Base-by-base conservation (phyloP, 2,888 invertebrate species). In the Trissolcus japonicus region DNA sequence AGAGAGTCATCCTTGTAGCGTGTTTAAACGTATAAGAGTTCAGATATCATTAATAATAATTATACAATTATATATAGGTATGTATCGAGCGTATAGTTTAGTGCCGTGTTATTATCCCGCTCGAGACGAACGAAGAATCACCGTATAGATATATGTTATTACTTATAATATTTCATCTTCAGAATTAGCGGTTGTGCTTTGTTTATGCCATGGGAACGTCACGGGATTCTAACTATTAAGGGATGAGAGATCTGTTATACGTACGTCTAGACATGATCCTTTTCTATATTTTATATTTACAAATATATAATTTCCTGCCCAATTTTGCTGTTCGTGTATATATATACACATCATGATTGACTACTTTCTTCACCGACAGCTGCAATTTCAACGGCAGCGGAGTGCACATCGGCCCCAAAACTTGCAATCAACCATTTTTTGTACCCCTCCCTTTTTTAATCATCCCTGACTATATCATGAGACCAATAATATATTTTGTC, bases 11-110 rank as follows among this genome's bases (percentile, higher is more conserved):
- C 76, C 73, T 80, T 76, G 79, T 80, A 83, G 82, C 84, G 82
- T 84, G 84, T 85, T 87, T 86, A 84, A 87, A 81, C 81, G 86
- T 82, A 35, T 35, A 84, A 86, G 85, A 85, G 87, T 81, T 82
- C 69, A 86, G 88, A 89, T 88, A 88, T 88, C 89, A 88, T 89
- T 89, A 89, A 89, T 89, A 89, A 89, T 89, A 89, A 89, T 89
- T 89, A 89, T 89, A 89, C 88, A 89, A 89, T 88, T 88, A 88
- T 86, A 89, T 86, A 85, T 87, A 87, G 86, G 85, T 86, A 86
- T 84, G 85, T 80, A 87, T 88, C 86, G 86, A 85, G 83, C 83
- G 85, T 85, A 86, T 87, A 87, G 89, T 89, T 89, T 88, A 88
- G 88, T 86, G 87, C 86, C 85, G 83, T 88, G 87, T 89, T 88